Evolutionary conservation across 2,888 invertebrate genomes (phyloP).

Genomic region (Epirrhoe alternata): DNA sequence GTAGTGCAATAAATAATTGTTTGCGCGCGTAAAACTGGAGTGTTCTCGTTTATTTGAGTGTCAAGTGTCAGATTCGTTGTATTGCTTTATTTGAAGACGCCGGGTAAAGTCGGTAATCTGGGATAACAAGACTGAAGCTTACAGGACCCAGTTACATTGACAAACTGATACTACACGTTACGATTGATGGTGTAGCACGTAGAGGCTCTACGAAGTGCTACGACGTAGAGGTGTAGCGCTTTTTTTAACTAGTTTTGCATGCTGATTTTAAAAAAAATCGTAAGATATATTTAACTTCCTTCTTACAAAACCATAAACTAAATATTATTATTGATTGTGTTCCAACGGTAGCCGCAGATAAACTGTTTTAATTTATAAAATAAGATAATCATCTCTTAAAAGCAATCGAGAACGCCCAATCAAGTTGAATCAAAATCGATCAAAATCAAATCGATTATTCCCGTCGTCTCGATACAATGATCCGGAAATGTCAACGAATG

Average conservation of each 20-base stretch:
- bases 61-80: constrained; percentile 60
- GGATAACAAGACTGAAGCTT: constrained; percentile 60
- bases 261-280: neutral
- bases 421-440: constrained; percentile 52
- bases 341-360: constrained; percentile 24
- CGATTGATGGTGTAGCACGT: constrained; percentile 23
- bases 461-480: constrained; percentile 45
- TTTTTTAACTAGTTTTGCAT: neutral
- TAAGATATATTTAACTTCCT: neutral
- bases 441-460: constrained; percentile 39
- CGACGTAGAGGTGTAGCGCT: constrained; percentile 23
- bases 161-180: constrained; percentile 30
- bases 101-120: constrained; percentile 65
- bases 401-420: constrained; percentile 30
- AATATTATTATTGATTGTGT: neutral
- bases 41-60: constrained; percentile 68
- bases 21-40: constrained; percentile 81
- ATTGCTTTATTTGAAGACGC: constrained; percentile 68
- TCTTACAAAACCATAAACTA: neutral
- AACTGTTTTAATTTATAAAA: constrained; percentile 25
- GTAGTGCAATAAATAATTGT: constrained; percentile 83
- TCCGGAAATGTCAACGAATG: constrained; percentile 52
- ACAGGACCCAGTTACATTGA: constrained; percentile 4
- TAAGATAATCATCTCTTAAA: constrained; percentile 31
- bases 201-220: constrained; percentile 31